Percentiles rank a stretch among this genome's conserved stretches.
Conservation (phyloP, 2,888 invertebrate species). For the Leptopilina syphax region DNA sequence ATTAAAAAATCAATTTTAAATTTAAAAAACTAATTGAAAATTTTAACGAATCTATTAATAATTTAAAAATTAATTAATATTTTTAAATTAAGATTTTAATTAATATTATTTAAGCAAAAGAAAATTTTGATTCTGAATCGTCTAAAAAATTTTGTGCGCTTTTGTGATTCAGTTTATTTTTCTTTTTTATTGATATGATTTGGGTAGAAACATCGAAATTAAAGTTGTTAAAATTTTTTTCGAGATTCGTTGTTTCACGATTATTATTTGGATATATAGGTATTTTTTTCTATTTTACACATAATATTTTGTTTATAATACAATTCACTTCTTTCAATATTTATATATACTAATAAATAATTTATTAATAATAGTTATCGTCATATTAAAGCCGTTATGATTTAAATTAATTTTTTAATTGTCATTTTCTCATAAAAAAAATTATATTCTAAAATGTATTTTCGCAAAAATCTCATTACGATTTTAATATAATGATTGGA, state of each 20-base stretch:
- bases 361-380: no score
- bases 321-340: neutral
- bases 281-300: neutral
- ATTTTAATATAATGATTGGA: neutral
- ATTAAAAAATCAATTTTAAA: no score
- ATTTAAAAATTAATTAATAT: no score
- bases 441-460: no score
- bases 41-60: neutral
- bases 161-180: conserved; percentile 21
- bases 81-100: conserved; percentile 11
- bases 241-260: conserved; percentile 32
- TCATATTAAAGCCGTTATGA: no score
- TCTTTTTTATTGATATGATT: conserved; percentile 29
- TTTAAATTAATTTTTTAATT: neutral
- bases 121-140: neutral
- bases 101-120: neutral
- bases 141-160: conserved; percentile 37
- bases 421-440: no score
- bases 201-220: neutral
- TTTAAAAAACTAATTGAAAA: no score
- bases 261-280: neutral
- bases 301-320: neutral
- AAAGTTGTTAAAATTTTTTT: neutral
- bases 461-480: no score
- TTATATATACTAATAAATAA: no score